Evolutionary conservation across 2,888 invertebrate genomes (phyloP).

Genomic region (Orchesellides sinensis): DNA sequence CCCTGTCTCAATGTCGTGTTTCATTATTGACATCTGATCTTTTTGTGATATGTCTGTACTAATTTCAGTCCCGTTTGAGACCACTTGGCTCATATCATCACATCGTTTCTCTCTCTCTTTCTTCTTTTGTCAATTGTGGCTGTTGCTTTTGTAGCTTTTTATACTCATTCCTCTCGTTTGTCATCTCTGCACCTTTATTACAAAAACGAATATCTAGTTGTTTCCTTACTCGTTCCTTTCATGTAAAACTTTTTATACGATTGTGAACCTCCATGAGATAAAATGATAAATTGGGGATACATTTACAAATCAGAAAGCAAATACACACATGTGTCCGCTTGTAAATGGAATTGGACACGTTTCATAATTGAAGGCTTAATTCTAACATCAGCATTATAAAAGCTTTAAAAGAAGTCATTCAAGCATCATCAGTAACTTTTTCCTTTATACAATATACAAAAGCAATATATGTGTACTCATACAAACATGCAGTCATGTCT

Average conservation of each 20-base stretch:
- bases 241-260: no score
- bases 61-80: constrained; percentile 55
- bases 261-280: background rate
- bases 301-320: background rate
- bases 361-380: no score
- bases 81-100: constrained; percentile 48
- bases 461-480: no score
- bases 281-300: no score
- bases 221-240: background rate
- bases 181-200: constrained; percentile 60
- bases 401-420: no score
- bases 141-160: constrained; percentile 8
- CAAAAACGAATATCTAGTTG: constrained; percentile 3
- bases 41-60: constrained; percentile 51
- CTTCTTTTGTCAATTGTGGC: constrained; percentile 37
- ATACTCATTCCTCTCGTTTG: constrained; percentile 19
- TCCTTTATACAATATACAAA: no score
- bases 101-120: no score
- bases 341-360: no score
- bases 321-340: no score
- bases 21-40: constrained; percentile 62
- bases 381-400: no score
- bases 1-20: constrained; percentile 54
- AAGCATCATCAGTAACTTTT: no score
- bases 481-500: background rate